Percentiles rank a stretch among this genome's conserved stretches.
These are phyloP conservation scores for Acrobasis consociella DNA, from an alignment of 2,888 invertebrate species.

Conservation along the genomic window DNA sequence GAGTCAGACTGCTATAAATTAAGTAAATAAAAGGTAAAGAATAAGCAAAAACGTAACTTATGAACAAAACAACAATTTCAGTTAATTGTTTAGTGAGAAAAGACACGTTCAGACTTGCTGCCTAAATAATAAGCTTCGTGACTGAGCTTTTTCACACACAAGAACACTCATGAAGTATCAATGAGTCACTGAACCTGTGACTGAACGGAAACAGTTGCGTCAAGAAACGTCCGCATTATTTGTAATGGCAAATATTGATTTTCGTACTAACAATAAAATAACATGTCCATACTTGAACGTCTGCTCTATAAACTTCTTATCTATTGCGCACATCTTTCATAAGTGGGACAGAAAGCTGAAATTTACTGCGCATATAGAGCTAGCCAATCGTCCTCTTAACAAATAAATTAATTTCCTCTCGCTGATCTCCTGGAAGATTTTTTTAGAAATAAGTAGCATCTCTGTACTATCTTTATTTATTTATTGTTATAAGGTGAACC, in stretches of 20 bases:
- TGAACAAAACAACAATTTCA: too few species aligned
- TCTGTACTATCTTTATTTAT: too few species aligned
- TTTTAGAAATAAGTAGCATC: too few species aligned
- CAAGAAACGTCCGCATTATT: neutral
- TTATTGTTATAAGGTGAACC: too few species aligned
- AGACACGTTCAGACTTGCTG: neutral
- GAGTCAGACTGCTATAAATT: too few species aligned
- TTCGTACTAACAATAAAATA: conserved; percentile 6
- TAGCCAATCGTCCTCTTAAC: neutral
- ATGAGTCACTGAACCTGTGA: conserved; percentile 8
- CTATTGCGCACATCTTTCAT: conserved; percentile 12
- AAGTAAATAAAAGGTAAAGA: too few species aligned
- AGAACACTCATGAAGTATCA: conserved; percentile 4
- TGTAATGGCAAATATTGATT: conserved; percentile 7
- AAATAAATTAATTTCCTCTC: neutral
- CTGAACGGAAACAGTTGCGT: neutral
- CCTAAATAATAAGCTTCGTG: neutral
- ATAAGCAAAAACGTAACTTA: too few species aligned
- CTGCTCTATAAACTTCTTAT: conserved; percentile 1
- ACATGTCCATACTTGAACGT: conserved; percentile 14
- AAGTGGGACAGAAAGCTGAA: conserved; percentile 1
- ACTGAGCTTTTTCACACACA: conserved; percentile 11
- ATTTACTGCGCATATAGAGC: neutral
- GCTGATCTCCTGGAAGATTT: too few species aligned
- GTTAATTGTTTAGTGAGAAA: neutral